A percentile compares a stretch with the other conserved stretches of the same genome.
phyloP scores from a whole-genome alignment of 2,113 vertebrate genomes.

The Pterocles burchelli region DNA sequence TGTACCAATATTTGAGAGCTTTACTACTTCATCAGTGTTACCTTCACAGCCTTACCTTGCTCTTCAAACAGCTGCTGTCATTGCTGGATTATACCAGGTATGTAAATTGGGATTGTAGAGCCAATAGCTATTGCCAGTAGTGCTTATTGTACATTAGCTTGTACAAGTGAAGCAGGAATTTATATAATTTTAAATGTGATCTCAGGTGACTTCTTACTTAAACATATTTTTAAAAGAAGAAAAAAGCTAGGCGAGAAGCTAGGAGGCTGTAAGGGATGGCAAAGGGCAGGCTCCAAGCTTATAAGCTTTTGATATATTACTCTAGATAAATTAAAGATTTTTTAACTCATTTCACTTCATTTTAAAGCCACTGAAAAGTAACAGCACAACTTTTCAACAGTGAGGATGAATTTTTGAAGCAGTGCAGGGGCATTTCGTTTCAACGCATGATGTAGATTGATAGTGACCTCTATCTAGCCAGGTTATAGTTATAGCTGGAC shows the following conservation, averaged over 20 bases:
- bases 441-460: neutral
- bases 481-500: neutral
- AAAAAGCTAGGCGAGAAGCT: neutral
- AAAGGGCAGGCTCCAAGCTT: neutral
- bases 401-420: neutral
- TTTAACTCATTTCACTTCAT: neutral
- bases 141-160: too few relatives aligned
- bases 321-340: neutral
- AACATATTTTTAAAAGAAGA: neutral
- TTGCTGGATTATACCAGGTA: neutral
- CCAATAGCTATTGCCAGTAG: neutral
- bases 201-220: neutral
- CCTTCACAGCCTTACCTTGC: neutral
- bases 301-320: neutral
- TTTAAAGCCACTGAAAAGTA: neutral
- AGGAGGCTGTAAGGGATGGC: neutral
- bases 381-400: neutral
- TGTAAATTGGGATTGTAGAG: neutral
- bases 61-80: neutral
- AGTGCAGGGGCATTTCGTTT: neutral
- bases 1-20: neutral
- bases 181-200: fast-evolving
- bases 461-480: constrained; percentile 12
- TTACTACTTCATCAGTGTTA: neutral
- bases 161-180: neutral